Base-by-base conservation (phyloP, 92 coral and sea anemone species). In the Actinostola sp. region DNA sequence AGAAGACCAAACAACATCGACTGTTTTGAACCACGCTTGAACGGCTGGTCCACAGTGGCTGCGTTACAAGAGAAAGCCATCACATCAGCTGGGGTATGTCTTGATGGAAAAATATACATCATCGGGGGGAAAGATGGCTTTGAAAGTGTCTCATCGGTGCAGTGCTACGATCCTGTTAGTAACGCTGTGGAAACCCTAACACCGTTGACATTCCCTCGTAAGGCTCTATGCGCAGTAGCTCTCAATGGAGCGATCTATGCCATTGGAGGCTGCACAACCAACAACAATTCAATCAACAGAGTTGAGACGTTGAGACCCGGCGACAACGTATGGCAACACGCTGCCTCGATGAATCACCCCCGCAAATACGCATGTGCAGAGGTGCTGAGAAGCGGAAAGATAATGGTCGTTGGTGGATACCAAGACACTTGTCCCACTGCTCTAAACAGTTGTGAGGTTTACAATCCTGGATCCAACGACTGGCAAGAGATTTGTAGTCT, bases 101-200 rank as follows among this genome's bases (percentile, higher is more conserved):
- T 83, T n/a, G 82, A 79, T 73, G 92, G 63, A 0, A 66, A 63
- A 39, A 63, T 92, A 48, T 89, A 73, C 65, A 89, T 89, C n/a
- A 55, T 88, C 16, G 97, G 94, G 32, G 97, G 97, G 23, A 78
- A 88, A 34, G 81, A 82, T 45, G 92, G 90, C 59, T 83, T 73
- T 38, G 64, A 66, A 2, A 67, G 80, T 7, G 55, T 89, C 13
- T 76, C 72, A 42, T 63, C 75, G 2, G 91, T 92, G 15, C 85
- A 88, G 43, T 72, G 89, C 48, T 92, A 81, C 67, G 73, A 89
- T 32, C 93, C 91, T 11, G 44, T 44, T 20, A 67, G 57, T n/a
- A 78, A 85, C 64, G 39, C 54, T 7, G 89, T 92, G 83, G 39
- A 36, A 23, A 55, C 54, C 41, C 72, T 68, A 31, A 77, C 91